Evolutionary conservation across 92 coral and sea anemone species (phyloP).

Genomic region (Palythoa grandiflora): DNA sequence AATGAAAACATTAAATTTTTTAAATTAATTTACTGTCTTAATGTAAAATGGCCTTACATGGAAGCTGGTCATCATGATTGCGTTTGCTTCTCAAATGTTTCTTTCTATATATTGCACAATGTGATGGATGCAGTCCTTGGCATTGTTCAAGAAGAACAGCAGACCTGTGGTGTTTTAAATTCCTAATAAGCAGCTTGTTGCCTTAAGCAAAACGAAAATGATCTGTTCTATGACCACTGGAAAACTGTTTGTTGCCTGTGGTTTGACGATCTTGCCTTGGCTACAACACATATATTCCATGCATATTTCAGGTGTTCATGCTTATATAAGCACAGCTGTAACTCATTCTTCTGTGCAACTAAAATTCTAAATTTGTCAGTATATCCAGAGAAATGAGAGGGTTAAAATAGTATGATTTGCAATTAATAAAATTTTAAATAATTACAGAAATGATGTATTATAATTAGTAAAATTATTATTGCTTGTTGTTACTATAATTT

Average conservation of each 20-base stretch:
- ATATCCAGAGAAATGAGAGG: slow-evolving; percentile 5
- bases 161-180: not conserved
- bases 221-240: slow-evolving; percentile 24
- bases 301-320: not conserved
- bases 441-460: too few species aligned
- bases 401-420: not conserved
- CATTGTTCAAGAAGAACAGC: slow-evolving; percentile 53
- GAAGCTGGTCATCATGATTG: slow-evolving; percentile 45
- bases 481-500: not conserved
- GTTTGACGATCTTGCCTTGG: slow-evolving; percentile 42
- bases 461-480: not conserved
- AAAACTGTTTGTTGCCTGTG: slow-evolving; percentile 49
- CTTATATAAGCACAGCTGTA: slow-evolving; percentile 12
- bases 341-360: slow-evolving; percentile 5
- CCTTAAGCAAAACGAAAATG: slow-evolving; percentile 6
- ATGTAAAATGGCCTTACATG: slow-evolving; percentile 31
- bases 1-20: slow-evolving; percentile 48
- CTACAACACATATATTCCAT: slow-evolving; percentile 39
- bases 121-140: slow-evolving; percentile 50
- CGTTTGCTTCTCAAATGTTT: slow-evolving; percentile 49
- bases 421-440: too few species aligned
- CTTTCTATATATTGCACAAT: slow-evolving; percentile 21
- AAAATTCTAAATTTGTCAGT: not conserved
- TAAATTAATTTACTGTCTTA: slow-evolving; percentile 44
- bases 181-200: slow-evolving; percentile 52